phyloP scores from a whole-genome alignment of 2,113 vertebrate genomes.

The Xenopus tropicalis region UCB_Xtro_10.0 CM004443.2:115702001-115702500 shows the following conservation, averaged over 20 bases:
- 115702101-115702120: too few relatives aligned
- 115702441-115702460: too few relatives aligned
- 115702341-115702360: not conserved
- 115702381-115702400: not conserved
- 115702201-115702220: constrained; percentile 72
- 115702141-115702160: constrained; percentile 13
- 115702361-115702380: not conserved
- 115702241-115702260: constrained; percentile 84
- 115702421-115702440: too few relatives aligned
- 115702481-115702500: too few relatives aligned
- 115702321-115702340: constrained; percentile 53
- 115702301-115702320: constrained; percentile 76
- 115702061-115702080: too few relatives aligned
- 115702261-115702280: constrained; percentile 74
- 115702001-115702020: too few relatives aligned
- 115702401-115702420: too few relatives aligned
- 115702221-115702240: constrained; percentile 82
- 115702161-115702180: constrained; percentile 70
- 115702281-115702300: constrained; percentile 78
- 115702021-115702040: too few relatives aligned
- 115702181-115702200: constrained; percentile 82
- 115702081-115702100: too few relatives aligned
- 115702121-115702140: too few relatives aligned
- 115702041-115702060: too few relatives aligned
- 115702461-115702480: too few relatives aligned